Evolutionary conservation across 2,888 invertebrate species (phyloP).

Genomic region (Dasysyrphus albostriatus): DNA sequence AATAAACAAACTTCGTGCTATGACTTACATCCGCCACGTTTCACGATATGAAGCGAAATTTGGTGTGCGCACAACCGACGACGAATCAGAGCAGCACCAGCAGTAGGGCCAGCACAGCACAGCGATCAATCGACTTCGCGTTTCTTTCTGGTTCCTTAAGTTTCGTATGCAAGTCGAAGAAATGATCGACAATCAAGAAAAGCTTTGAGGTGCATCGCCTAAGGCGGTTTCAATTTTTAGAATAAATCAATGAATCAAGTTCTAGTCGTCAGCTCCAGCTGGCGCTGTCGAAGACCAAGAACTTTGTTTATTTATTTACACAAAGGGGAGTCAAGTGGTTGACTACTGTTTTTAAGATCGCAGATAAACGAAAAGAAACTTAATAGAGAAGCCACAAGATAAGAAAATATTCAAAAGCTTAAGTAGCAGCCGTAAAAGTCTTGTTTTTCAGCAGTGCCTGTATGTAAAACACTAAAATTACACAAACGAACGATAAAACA

Average conservation of each 20-base stretch:
- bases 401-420: slow-evolving; percentile 12
- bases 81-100: slow-evolving; percentile 27
- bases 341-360: neutral
- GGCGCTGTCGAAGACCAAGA: neutral
- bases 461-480: slow-evolving; percentile 29
- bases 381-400: neutral
- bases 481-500: slow-evolving; percentile 7
- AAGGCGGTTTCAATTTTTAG: neutral
- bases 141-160: slow-evolving; percentile 29
- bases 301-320: slow-evolving; percentile 10
- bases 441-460: slow-evolving; percentile 2
- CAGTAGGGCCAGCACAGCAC: slow-evolving; percentile 12
- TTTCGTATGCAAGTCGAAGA: slow-evolving; percentile 8
- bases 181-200: slow-evolving; percentile 20
- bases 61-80: slow-evolving; percentile 29
- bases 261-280: neutral
- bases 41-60: slow-evolving; percentile 30
- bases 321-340: neutral
- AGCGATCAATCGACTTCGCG: slow-evolving; percentile 23
- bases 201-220: slow-evolving; percentile 17
- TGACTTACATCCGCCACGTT: slow-evolving; percentile 45
- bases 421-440: neutral
- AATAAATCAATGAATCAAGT: slow-evolving; percentile 10
- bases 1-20: slow-evolving; percentile 37
- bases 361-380: neutral